Percentiles rank a stretch among this genome's conserved stretches.
These are phyloP conservation scores for Ophiodon elongatus DNA, from an alignment of 2,113 vertebrate genomes.

Conservation along the genomic window DNA sequence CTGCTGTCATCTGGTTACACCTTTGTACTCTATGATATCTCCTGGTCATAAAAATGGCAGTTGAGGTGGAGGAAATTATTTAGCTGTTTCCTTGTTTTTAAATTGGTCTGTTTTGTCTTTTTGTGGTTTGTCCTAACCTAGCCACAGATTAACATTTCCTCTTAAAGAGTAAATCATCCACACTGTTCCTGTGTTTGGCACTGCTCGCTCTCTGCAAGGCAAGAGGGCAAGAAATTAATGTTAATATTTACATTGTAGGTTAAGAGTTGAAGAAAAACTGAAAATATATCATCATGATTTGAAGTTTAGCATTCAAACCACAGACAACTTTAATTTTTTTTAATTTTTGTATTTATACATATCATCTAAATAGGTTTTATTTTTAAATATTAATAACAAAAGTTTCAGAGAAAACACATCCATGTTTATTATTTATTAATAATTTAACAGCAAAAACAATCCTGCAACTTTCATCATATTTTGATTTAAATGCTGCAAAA, in stretches of 20 bases:
- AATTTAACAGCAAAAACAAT: neutral
- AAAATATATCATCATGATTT: neutral
- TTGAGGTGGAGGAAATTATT: neutral
- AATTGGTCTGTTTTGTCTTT: neutral
- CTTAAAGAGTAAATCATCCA: conserved; percentile 5
- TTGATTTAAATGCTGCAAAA: neutral
- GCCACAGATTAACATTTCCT: neutral
- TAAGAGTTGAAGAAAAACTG: neutral
- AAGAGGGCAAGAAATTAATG: neutral
- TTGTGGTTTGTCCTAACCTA: neutral
- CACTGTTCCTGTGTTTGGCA: neutral
- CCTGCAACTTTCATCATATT: neutral
- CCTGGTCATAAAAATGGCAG: conserved; percentile 25
- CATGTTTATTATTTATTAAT: neutral
- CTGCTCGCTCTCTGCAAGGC: neutral
- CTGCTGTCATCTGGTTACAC: conserved; percentile 33
- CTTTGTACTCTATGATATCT: conserved; percentile 21
- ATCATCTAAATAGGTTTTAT: neutral
- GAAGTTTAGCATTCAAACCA: neutral
- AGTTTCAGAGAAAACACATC: neutral
- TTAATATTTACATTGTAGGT: neutral
- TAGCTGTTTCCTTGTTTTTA: neutral
- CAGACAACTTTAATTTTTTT: neutral
- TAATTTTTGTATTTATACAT: neutral
- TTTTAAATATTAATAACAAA: neutral